Base-by-base conservation (phyloP, 2,888 invertebrate species). In the Chrysodeixis includens region DNA sequence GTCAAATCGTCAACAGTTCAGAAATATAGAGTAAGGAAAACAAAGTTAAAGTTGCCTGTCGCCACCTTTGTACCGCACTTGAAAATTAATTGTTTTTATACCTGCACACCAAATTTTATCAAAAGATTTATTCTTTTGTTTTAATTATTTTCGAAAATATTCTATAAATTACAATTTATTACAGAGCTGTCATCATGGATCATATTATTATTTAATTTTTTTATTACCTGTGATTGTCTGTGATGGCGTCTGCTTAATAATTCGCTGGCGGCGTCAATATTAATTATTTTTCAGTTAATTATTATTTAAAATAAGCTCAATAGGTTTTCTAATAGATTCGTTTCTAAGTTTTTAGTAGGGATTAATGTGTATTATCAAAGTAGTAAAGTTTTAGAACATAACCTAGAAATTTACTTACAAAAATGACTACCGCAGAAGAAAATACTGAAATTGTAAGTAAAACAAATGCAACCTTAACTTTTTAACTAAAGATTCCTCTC, bases 371-470 rank as follows among this genome's bases (percentile, higher is more conserved):
- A 5, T 8, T 8, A 22, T 0, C 8, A 10, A 1, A n/a, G 20
- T 53, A 40, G 26, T 53, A 3, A 22, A 30, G 22, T 30, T 35
- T 20, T 55, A n/a, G 12, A 30, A 16, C 26, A 54, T 76, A 79
- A 74, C 81, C 78, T 78, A 14, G 12, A 68, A 63, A 53, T 16
- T 40, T 30, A 2, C 14, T 14, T 46, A 44, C 26, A 62, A 78
- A 59, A 71, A 84, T 84, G 84, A 79, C 85, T 16, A 83, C 84
- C 22, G 51, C 71, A 0, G 88, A 89, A 61, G 92, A 92, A 65
- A 90, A 83, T 62, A 78, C 82, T 52, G 92, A 92, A 79, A 92
- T 92, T 69, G 92, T 92, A 82, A 88, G 92, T 88, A 18, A 49
- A 49, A 49, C 46, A 10, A 49, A 49, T 49, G 46, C 8, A 10